Evolutionary conservation across 2,888 invertebrate species (phyloP), one percentile per base, ranked within the genome.

Genomic region (Ichneumoninae sp.): DNA sequence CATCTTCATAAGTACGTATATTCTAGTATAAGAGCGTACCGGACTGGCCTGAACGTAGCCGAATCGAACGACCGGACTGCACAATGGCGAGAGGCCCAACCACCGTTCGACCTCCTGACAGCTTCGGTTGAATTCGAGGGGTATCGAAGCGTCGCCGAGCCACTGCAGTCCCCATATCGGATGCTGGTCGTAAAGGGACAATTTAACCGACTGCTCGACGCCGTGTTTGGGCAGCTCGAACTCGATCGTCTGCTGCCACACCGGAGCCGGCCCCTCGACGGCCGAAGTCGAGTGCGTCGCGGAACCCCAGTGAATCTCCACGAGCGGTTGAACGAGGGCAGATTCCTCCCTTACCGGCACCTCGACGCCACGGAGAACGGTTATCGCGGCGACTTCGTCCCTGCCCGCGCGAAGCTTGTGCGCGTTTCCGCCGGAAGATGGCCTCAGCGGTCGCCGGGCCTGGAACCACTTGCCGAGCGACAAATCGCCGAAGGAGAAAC

Each of bases 91-190:
- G 3, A 93, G 76, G 1, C 89, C 89, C 30, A 93, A 88, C 93
- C 93, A 93, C 10, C 92, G 89, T 84, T 93, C 93, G 0, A 93
- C 87, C 44, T 93, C 92, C 65, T 93, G 93, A 82, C 92, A 91
- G 85, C 91, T 91, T 13, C 90, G 86, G 30, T 92, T 88, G 76
- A 88, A 88, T 74, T 93, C 93, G 7, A 93, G 76, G 0, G 93
- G 93, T 50, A 93, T 90, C 8, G 87, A 88, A 0, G 93, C 89
- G 84, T 93, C 93, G 0, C 93, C 93, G 6, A 93, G 87, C 93
- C 93, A 93, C 33, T 93, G 93, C 3, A 90, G 86, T 19, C 93
- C 93, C 93, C 93, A 93, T 2, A 92, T 89, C 4, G 93, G 93
- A 85, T 93, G 93, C 60, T 93, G 92, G 83, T 93, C 93, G 33